These are phyloP conservation scores for Babylonia areolata DNA, from an alignment of 1,140 invertebrate species.

Conservation along the genomic window DNA sequence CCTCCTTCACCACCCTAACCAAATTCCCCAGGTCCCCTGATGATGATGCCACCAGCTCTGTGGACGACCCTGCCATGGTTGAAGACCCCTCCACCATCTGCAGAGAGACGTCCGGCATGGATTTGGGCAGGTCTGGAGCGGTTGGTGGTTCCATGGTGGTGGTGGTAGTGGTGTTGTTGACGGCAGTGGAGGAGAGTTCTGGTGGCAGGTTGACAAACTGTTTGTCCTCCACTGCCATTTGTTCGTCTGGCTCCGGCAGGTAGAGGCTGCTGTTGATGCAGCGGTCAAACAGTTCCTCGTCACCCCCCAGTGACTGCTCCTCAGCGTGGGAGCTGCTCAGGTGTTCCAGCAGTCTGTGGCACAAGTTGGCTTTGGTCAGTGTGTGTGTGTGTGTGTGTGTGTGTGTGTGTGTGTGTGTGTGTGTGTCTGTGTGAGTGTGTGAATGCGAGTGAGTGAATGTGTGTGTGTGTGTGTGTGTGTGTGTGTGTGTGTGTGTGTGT, in stretches of 20 bases:
- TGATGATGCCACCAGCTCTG: background rate
- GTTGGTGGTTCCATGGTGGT: background rate
- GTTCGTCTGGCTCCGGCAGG: slow-evolving; percentile 70
- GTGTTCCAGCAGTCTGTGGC: slow-evolving; percentile 67
- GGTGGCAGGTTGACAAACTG: slow-evolving; percentile 64
- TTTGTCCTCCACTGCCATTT: slow-evolving; percentile 51
- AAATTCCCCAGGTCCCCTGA: background rate
- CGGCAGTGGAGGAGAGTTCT: slow-evolving; percentile 57
- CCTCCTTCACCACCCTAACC: background rate
- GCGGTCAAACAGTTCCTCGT: slow-evolving; percentile 65
- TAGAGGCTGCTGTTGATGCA: slow-evolving; percentile 68
- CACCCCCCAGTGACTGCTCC: slow-evolving; percentile 20
- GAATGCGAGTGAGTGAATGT: background rate
- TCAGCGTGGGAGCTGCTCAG: slow-evolving; percentile 59
- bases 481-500: background rate
- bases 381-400: slow-evolving; percentile 8
- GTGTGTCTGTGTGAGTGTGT: background rate
- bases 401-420: background rate
- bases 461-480: slow-evolving; percentile 6
- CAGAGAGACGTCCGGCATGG: background rate
- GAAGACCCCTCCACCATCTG: background rate
- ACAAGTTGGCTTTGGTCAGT: background rate
- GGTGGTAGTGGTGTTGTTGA: slow-evolving; percentile 4
- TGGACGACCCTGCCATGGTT: background rate
- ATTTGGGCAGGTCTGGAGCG: background rate